phyloP scores from a whole-genome alignment of 2,888 invertebrate species.

The Macrophya alboannulata region DNA sequence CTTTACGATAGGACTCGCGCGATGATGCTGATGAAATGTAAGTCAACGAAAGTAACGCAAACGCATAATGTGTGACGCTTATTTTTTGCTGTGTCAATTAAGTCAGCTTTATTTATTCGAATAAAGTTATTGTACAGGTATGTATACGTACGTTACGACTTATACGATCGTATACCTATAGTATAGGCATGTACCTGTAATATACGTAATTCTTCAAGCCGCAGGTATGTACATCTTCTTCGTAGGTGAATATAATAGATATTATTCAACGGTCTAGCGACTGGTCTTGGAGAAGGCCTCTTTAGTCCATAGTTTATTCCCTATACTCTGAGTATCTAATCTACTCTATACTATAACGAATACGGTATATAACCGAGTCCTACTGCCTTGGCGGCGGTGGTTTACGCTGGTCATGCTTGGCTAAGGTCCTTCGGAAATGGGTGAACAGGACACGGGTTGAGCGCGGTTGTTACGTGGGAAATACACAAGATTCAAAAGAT shows the following conservation, averaged over 20 bases:
- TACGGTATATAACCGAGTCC: slow-evolving; percentile 14
- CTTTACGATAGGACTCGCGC: neutral
- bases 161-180: no score
- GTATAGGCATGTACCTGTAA: no score
- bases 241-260: slow-evolving; percentile 1
- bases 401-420: slow-evolving; percentile 74
- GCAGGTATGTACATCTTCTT: neutral
- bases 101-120: neutral
- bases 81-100: neutral
- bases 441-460: slow-evolving; percentile 75
- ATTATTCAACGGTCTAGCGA: slow-evolving; percentile 16
- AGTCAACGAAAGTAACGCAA: neutral
- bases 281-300: neutral
- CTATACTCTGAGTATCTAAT: neutral
- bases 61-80: neutral
- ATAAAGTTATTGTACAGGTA: neutral
- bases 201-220: neutral
- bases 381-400: slow-evolving; percentile 48
- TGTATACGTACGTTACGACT: neutral
- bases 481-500: slow-evolving; percentile 63
- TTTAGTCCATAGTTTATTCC: slow-evolving; percentile 6
- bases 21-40: neutral
- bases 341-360: neutral
- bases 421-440: slow-evolving; percentile 78
- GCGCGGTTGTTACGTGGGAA: slow-evolving; percentile 70